These are phyloP conservation scores for Mylabris sibirica DNA, from an alignment of 2,888 invertebrate genomes.

Conservation along the genomic window DNA sequence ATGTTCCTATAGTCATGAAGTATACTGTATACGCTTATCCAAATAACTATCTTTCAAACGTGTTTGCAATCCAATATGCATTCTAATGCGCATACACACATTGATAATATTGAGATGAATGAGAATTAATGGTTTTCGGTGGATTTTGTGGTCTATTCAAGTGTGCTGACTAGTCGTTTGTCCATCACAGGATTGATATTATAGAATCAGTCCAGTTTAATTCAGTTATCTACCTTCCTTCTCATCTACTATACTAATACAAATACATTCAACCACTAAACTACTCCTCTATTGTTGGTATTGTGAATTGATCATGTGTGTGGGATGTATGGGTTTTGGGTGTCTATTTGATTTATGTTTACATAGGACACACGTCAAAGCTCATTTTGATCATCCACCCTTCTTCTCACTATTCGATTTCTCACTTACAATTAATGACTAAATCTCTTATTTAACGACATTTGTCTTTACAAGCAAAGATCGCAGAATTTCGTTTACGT, in stretches of 20 bases:
- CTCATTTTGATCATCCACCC: background rate
- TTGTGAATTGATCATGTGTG: constrained; percentile 1
- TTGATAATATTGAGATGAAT: constrained; percentile 11
- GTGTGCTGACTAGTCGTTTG: constrained; percentile 13
- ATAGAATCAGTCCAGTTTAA: background rate
- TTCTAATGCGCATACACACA: constrained; percentile 27
- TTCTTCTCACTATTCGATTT: too few relatives aligned
- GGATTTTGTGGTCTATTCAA: background rate
- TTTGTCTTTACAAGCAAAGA: too few relatives aligned
- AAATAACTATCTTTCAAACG: constrained; percentile 35
- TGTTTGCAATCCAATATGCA: constrained; percentile 34
- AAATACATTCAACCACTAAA: background rate
- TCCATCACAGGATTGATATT: background rate
- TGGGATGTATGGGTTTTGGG: background rate
- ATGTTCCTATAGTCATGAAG: too few relatives aligned
- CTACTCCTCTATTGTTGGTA: background rate
- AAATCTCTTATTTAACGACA: background rate
- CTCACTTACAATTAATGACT: background rate
- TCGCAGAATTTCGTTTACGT: too few relatives aligned
- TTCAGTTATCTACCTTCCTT: constrained; percentile 11
- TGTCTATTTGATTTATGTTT: constrained; percentile 9
- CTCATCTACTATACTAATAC: background rate
- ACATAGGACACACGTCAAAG: constrained; percentile 5
- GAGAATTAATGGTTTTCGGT: background rate
- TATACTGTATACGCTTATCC: constrained; percentile 33